Evolutionary conservation across 2,797 vertebrate species (phyloP), one percentile per base, ranked within the genome.

Genomic region (Artibeus lituratus): DNA sequence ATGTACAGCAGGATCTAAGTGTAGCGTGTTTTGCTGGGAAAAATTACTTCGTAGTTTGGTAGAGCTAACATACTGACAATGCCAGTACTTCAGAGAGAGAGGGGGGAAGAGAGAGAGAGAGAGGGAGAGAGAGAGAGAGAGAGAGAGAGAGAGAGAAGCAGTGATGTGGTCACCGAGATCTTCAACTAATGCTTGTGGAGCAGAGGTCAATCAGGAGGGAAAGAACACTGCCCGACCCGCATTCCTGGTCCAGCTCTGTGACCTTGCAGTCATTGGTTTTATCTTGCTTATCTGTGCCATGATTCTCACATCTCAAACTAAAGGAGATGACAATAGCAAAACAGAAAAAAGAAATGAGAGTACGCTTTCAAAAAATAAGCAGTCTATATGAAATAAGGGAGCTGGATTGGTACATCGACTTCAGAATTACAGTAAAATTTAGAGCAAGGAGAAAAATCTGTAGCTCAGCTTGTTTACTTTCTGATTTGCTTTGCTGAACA

Each of bases 281-380:
- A n/a, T 77, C 80, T 82, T 83, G 19, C n/a, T 81, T 77, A 4
- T 78, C n/a, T 69, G 21, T 39, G 73, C 39, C 24, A 1, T 73
- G 70, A 42, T 85, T 69, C 82, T 92, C 15, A 90, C 51, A 35
- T 81, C 72, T 82, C 69, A 78, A 70, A 82, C 21, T 32, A 35
- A 70, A 86, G 67, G 32, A 77, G 59, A 49, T 62, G 44, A 44
- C 42, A 12, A 5, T 65, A 82, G 59, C 47, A 76, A 86, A 87
- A 42, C 8, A 26, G 47, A 59, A 67, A 10, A 72, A 8, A n/a
- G 11, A 83, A 74, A 37, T 51, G 29, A 37, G 42, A 93, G 22
- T 73, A 44, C 19, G 5, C 42, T 26, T 83, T 49, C 39, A n/a
- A 26, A 80, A 51, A 76, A 44, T 32, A n/a, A 83, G 55, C 49